Percentiles rank a stretch among this genome's conserved stretches.
These are phyloP conservation scores for Drosophila tropicalis DNA, from an alignment of 1,140 invertebrate genomes.

Conservation along the genomic window DNA sequence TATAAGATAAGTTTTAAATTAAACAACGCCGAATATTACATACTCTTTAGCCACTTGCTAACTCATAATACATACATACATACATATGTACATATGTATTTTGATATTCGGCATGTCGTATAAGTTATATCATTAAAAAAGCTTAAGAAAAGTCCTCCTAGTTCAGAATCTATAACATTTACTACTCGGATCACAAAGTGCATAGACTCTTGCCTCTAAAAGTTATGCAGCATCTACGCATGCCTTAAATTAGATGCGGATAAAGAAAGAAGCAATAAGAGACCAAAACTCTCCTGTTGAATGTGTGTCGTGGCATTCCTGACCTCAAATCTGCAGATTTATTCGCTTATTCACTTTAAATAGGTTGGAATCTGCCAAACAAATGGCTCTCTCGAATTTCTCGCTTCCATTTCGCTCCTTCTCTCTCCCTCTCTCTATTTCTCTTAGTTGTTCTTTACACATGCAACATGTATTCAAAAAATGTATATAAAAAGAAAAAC, in stretches of 20 bases:
- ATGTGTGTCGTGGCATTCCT: constrained; percentile 12
- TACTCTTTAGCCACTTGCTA: background rate
- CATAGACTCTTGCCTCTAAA: background rate
- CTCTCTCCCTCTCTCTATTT: background rate
- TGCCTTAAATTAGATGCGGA: constrained; percentile 4
- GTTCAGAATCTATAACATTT: no score
- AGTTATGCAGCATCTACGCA: constrained; percentile 3
- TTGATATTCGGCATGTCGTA: no score
- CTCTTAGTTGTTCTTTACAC: background rate
- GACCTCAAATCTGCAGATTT: constrained; percentile 3
- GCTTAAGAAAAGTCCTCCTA: no score
- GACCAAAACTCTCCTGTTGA: constrained; percentile 5
- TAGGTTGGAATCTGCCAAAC: background rate
- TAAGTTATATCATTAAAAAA: background rate
- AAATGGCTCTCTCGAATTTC: background rate
- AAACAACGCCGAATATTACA: background rate
- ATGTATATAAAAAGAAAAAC: background rate
- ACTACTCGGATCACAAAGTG: background rate
- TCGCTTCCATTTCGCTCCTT: background rate
- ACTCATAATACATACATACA: no score
- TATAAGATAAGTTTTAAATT: background rate
- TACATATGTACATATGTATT: no score
- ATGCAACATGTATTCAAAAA: constrained; percentile 20
- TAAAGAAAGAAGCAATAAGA: background rate
- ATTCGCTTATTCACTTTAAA: background rate